phyloP scores from a whole-genome alignment of 2,797 vertebrate genomes.

The Thaleichthys pacificus region DNA sequence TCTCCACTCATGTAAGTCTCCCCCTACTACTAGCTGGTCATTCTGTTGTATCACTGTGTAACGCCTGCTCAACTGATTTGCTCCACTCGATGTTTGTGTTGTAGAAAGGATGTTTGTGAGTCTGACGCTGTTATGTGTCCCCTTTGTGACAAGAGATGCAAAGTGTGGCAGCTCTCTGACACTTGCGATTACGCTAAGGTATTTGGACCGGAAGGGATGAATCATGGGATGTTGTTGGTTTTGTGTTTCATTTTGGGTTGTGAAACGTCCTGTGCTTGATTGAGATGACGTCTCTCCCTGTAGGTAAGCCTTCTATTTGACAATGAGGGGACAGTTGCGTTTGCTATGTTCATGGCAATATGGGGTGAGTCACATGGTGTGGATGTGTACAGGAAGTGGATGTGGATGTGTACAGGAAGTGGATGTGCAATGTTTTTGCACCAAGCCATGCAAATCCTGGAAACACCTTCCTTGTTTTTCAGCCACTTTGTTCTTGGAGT shows the following conservation, averaged over 20 bases:
- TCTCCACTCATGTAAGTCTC: conserved; percentile 87
- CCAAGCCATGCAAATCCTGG: background rate
- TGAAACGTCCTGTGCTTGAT: background rate
- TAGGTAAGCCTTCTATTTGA: conserved; percentile 92
- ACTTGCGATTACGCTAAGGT: conserved; percentile 93
- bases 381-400: background rate
- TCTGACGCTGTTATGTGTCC: conserved; percentile 87
- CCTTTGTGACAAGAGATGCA: conserved; percentile 84
- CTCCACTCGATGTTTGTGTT: background rate
- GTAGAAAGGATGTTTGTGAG: conserved; percentile 88
- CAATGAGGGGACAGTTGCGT: conserved; percentile 88
- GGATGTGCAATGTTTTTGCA: background rate
- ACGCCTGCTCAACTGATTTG: background rate
- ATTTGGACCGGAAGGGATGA: background rate
- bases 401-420: background rate
- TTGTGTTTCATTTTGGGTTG: background rate
- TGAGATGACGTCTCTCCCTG: conserved; percentile 11
- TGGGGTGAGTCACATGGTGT: conserved; percentile 84
- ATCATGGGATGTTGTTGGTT: background rate
- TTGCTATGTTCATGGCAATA: conserved; percentile 93
- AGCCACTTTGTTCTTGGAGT: conserved; percentile 93
- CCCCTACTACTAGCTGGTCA: background rate
- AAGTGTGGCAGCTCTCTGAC: conserved; percentile 85
- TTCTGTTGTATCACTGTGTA: background rate
- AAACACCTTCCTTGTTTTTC: conserved; percentile 13